Evolutionary conservation across 2,113 vertebrate species (phyloP).

Genomic region (Dicentrarchus labrax): DNA sequence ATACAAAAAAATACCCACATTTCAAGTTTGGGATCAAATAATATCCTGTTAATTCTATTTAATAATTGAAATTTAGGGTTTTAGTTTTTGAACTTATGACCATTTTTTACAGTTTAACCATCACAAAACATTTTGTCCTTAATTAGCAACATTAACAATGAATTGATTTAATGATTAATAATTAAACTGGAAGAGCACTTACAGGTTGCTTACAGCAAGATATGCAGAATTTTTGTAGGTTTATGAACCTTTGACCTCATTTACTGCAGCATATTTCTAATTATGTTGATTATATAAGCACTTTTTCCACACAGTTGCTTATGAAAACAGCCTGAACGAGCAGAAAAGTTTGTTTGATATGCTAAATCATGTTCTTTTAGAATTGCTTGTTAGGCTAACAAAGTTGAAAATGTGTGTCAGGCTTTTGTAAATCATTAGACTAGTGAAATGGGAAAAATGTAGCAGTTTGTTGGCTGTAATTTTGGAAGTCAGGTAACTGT

Average conservation of each 20-base stretch:
- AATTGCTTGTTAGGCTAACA: background rate
- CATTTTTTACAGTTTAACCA: background rate
- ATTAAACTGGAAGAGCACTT: background rate
- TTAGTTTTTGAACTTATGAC: background rate
- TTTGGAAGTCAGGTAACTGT: constrained; percentile 22
- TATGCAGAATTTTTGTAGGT: background rate
- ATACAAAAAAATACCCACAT: background rate
- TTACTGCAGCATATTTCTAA: background rate
- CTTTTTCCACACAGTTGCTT: background rate
- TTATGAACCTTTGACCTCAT: constrained; percentile 3
- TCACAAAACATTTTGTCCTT: background rate
- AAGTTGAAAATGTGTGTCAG: constrained; percentile 32
- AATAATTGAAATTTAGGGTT: background rate
- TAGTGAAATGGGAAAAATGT: background rate
- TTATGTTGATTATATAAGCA: background rate
- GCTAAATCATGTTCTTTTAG: background rate
- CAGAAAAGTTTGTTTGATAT: background rate
- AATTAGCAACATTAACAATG: background rate
- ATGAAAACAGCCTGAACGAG: background rate
- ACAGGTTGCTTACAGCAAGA: background rate
- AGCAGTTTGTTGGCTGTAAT: constrained; percentile 12
- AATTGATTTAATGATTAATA: background rate
- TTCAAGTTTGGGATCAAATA: background rate
- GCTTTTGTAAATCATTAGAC: constrained; percentile 9
- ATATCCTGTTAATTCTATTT: background rate